Base-by-base conservation (phyloP, 2,797 vertebrate genomes). In the Acrossocheilus fasciatus region DNA sequence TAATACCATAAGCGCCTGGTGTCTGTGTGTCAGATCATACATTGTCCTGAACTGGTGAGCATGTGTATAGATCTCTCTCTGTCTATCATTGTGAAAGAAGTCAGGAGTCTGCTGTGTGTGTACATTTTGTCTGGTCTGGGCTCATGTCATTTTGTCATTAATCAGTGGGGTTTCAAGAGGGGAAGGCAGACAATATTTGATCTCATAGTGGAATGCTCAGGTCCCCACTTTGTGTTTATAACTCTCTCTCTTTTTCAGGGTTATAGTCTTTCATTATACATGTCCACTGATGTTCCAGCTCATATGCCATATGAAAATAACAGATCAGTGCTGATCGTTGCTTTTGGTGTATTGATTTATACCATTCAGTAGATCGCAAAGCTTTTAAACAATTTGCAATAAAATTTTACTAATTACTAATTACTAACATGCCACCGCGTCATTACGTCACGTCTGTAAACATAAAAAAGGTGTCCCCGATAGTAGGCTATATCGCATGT, bases 361-460 rank as follows among this genome's bases (percentile, higher is more conserved):
- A 26, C 78, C 81, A 88, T 30, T 91, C 84, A 52, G 87, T 82
- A 70, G 84, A 87, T 90, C 91, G 92, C 91, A 95, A 92, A 92
- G 57, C 23, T 10, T 62, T 62, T 26, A 26, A 62, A 62, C 4
- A 62, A n/a, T 62, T 6, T 26, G n/a, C 43, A 47, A 74, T 26
- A 30, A 17, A 0, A 3, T 9, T 47, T 47, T 73, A 26, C 26
- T 1, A 73, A 73, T 47, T 73, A 26, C 26, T 1, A 73, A 73
- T 41, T 3, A 41, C 5, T 52, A 52, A 52, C 52, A 57, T 23
- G 18, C 20, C 52, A 2, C 54, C 3, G 1, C 3, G 9, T n/a
- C 57, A 59, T 59, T 59, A 59, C 23, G 3, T 59, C 57, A 59
- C 4, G 4, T 50, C 47, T 50, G 47, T 50, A 50, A 50, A 50